These are phyloP conservation scores for Conus betulinus DNA, from an alignment of 1,140 invertebrate genomes.

Conservation along the genomic window DNA sequence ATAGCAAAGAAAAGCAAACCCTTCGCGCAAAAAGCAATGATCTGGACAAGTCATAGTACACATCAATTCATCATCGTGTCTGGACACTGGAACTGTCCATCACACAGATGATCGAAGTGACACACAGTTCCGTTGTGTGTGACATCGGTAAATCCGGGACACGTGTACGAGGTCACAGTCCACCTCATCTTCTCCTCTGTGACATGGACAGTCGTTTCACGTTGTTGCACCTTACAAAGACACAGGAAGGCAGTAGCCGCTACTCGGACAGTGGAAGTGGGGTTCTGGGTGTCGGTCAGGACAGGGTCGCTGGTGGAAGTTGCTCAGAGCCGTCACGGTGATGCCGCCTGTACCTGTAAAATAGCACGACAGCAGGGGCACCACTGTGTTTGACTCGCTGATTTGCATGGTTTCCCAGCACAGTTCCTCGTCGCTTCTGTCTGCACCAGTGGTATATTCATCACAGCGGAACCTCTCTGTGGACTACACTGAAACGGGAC, in stretches of 20 bases:
- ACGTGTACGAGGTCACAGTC: conserved; percentile 10
- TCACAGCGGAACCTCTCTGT: neutral
- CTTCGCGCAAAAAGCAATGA: neutral
- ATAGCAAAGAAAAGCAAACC: neutral
- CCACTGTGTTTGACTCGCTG: neutral
- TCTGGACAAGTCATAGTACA: neutral
- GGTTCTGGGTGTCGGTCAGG: conserved; percentile 5
- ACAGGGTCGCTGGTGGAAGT: neutral
- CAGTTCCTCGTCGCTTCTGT: neutral
- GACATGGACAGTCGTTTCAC: conserved; percentile 27
- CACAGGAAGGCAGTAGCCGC: neutral
- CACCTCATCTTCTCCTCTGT: conserved; percentile 8
- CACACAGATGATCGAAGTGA: conserved; percentile 16
- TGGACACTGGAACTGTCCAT: conserved; percentile 1
- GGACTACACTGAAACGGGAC: neutral
- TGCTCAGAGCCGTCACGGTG: neutral
- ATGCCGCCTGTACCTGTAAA: neutral
- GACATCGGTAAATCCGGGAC: conserved; percentile 29
- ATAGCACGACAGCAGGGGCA: neutral
- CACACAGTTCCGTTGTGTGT: neutral
- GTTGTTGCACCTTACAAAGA: conserved; percentile 16
- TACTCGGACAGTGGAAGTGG: conserved; percentile 8
- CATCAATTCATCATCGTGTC: conserved; percentile 17
- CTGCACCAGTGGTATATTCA: neutral
- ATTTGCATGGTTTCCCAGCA: neutral